Conservation (phyloP, 2,888 invertebrate genomes). For the Melikaiella ostensackeni region DNA sequence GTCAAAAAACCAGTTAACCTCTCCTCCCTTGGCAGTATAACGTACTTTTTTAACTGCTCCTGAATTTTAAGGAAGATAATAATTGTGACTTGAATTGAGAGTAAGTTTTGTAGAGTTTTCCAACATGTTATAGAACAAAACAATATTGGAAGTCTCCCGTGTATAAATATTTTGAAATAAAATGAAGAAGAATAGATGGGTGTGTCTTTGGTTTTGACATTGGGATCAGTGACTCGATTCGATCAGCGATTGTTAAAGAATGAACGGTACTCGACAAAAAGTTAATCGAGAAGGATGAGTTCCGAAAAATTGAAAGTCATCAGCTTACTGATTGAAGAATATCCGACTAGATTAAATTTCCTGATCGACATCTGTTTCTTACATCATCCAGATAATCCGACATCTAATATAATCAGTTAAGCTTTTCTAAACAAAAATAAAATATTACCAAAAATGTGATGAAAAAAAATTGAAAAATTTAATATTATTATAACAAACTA, state of each 20-base stretch:
- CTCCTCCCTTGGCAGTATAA: no score
- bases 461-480: no score
- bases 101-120: no score
- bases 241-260: conserved; percentile 16
- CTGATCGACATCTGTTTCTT: neutral
- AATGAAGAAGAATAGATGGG: neutral
- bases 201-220: conserved; percentile 2
- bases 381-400: neutral
- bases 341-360: neutral
- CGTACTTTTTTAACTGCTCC: no score
- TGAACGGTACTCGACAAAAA: neutral
- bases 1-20: no score
- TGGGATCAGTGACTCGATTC: neutral
- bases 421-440: neutral
- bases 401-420: neutral
- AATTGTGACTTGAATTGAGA: no score
- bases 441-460: no score
- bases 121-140: no score
- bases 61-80: no score
- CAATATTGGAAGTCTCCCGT: no score
- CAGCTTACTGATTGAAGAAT: neutral
- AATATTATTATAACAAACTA: no score
- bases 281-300: conserved; percentile 13
- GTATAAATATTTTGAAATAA: neutral
- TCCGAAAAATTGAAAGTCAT: conserved; percentile 2